Conservation (phyloP, 2,797 vertebrate genomes). For the Takifugu ocellatus region DNA sequence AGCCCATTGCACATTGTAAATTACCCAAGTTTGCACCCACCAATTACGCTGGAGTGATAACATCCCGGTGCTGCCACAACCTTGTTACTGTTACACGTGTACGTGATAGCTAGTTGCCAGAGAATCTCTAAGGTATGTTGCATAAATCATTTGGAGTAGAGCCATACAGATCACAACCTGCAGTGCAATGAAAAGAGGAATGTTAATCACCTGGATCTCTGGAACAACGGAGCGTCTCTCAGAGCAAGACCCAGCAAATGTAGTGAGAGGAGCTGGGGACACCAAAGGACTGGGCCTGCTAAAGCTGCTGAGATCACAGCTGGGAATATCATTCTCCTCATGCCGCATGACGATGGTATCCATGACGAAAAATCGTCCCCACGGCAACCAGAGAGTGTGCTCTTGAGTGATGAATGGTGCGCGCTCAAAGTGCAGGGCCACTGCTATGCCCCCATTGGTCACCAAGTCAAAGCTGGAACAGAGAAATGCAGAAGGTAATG, state of each 20-base stretch:
- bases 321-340: constrained; percentile 96
- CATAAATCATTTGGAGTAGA: constrained; percentile 50
- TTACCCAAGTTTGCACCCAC: constrained; percentile 44
- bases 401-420: constrained; percentile 98
- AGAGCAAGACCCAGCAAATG: constrained; percentile 88
- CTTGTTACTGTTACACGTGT: constrained; percentile 48
- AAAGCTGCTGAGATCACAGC: constrained; percentile 97
- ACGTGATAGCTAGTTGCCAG: constrained; percentile 53
- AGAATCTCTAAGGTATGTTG: constrained; percentile 32
- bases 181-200: background rate
- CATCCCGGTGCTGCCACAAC: constrained; percentile 58
- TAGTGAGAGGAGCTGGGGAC: constrained; percentile 88
- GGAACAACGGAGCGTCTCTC: constrained; percentile 91
- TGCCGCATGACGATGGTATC: constrained; percentile 97
- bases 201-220: constrained; percentile 89
- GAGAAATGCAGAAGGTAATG: constrained; percentile 27
- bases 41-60: constrained; percentile 66
- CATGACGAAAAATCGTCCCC: constrained; percentile 99
- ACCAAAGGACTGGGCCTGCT: constrained; percentile 87
- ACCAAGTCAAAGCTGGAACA: constrained; percentile 92
- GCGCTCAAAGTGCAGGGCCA: constrained; percentile 90
- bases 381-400: constrained; percentile 94
- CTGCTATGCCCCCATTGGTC: constrained; percentile 90
- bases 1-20: constrained; percentile 51
- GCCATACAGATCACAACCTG: constrained; percentile 33